These are phyloP conservation scores for Asobara japonica DNA, from an alignment of 1,140 invertebrate species.

Conservation along the genomic window DNA sequence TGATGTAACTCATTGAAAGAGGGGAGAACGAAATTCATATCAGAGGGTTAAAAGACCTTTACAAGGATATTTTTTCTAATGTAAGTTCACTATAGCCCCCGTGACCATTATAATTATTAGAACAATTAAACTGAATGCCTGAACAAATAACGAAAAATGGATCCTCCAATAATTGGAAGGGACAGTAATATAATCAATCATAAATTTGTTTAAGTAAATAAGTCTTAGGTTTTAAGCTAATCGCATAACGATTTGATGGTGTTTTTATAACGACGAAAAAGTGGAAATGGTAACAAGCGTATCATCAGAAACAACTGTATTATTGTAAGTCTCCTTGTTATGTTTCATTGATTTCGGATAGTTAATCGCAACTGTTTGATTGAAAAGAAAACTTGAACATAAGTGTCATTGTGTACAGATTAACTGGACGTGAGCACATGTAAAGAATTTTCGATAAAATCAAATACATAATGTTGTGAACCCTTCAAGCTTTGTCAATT, in stretches of 20 bases:
- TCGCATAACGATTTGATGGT: slow-evolving; percentile 4
- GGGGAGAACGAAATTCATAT: no score
- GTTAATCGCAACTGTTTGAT: slow-evolving; percentile 39
- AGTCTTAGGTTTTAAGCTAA: slow-evolving; percentile 23
- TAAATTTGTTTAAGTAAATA: slow-evolving; percentile 30
- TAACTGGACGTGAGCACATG: neutral
- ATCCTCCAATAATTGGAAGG: neutral
- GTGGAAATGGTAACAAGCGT: neutral
- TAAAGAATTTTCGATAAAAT: neutral
- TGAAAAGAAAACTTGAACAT: slow-evolving; percentile 18
- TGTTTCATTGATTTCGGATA: slow-evolving; percentile 39
- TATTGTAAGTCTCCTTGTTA: slow-evolving; percentile 40
- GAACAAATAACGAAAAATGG: neutral
- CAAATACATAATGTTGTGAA: neutral
- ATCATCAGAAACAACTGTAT: slow-evolving; percentile 32
- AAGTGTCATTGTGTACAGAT: slow-evolving; percentile 29
- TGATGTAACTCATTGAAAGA: no score
- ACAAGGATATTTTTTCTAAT: slow-evolving; percentile 7
- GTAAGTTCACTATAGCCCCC: neutral
- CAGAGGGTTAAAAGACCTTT: no score
- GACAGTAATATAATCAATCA: neutral
- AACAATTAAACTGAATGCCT: neutral
- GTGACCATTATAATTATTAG: neutral
- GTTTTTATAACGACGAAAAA: slow-evolving; percentile 30
- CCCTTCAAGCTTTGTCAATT: neutral